Evolutionary conservation across 2,113 vertebrate species (phyloP), one percentile per base, ranked within the genome.

Genomic region (Bubo scandiacus): DNA sequence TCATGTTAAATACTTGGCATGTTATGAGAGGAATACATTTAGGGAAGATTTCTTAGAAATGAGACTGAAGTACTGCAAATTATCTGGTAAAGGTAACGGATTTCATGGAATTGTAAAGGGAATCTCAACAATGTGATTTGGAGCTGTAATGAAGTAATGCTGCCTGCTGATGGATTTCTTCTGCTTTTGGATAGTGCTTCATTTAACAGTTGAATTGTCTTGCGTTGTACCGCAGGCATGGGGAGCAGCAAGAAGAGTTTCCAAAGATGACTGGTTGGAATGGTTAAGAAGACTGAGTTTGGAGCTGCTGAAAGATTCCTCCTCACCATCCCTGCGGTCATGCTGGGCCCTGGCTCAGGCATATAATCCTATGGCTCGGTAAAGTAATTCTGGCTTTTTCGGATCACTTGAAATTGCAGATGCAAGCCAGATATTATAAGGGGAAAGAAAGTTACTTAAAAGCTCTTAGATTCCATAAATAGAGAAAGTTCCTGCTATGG

Each of bases 271-370:
- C 95, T 99, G 99, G 99, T 97, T 99, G 95, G 99, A 99, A 70
- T 99, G 99, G 99, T 98, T 99, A 82, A 98, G 99, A 61, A 96
- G 99, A 15, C 97, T 99, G 94, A 99, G 99, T 82, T 98, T 99
- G 75, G 99, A 99, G 92, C 97, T 99, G 94, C 98, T 99, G 77
- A 99, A 99, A 94, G 99, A 99, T 95, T 99, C 99, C 4, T 99
- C 99, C 2, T 99, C 99, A 0, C 99, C 99, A 4, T 99, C 99
- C 20, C 97, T 99, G 94, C 98, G 99, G 43, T 99, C 99, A 0
- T 99, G 99, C 96, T 99, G 99, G 99, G 99, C 99, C 68, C 97
- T 99, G 96, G 99, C 99, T 12, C 99, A 99, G 96, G 99, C 99
- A 14, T 99, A 99, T 96, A 99, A 99, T 92, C 99, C 99, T 3